A percentile compares a stretch with the other conserved stretches of the same genome.
phyloP scores from a whole-genome alignment of 2,113 vertebrate genomes.

The Ellobius talpinus region DNA sequence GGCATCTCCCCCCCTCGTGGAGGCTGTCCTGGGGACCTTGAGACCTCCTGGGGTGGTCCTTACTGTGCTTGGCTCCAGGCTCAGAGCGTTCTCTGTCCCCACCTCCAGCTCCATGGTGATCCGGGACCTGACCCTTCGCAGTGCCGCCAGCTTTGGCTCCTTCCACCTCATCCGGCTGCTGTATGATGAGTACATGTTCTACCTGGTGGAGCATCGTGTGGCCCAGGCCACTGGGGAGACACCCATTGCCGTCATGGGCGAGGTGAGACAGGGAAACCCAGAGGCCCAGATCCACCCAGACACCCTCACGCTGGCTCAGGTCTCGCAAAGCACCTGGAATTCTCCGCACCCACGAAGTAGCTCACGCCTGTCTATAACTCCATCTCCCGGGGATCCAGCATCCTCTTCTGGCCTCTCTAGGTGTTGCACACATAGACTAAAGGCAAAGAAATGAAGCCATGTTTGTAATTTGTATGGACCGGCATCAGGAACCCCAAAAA shows the following conservation, averaged over 20 bases:
- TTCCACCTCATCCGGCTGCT: constrained; percentile 99
- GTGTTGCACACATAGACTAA: not conserved
- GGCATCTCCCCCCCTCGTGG: fast-evolving
- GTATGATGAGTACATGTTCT: constrained; percentile 99
- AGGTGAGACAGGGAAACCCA: constrained; percentile 88
- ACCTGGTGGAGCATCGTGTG: constrained; percentile 98
- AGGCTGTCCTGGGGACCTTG: no score
- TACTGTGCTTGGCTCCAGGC: not conserved
- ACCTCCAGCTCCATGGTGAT: constrained; percentile 97
- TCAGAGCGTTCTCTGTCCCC: not conserved
- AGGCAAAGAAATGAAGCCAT: not conserved
- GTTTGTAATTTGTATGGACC: not conserved
- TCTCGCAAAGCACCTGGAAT: not conserved
- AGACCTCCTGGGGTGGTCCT: no score
- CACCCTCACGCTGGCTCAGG: not conserved
- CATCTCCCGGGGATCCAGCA: not conserved
- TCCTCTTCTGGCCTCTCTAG: not conserved
- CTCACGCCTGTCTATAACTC: not conserved
- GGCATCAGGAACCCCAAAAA: not conserved
- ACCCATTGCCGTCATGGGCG: constrained; percentile 98
- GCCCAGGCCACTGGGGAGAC: constrained; percentile 97
- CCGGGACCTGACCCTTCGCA: constrained; percentile 97
- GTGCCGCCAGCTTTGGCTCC: constrained; percentile 97
- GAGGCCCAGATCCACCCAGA: not conserved
- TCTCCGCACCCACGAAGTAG: not conserved